phyloP scores from a whole-genome alignment of 2,888 invertebrate genomes.

The Synergus umbraculus region DNA sequence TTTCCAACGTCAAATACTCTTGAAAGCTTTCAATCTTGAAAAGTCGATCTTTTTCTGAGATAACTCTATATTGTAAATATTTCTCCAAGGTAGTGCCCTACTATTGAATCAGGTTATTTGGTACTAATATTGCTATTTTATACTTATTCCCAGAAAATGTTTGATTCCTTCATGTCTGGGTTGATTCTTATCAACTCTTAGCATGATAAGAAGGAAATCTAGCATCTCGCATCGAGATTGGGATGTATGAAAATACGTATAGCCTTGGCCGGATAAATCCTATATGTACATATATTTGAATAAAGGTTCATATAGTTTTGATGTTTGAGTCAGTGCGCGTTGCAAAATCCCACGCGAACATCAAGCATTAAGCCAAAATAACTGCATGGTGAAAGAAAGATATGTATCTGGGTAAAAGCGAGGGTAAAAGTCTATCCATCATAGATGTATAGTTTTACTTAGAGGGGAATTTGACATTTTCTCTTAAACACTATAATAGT shows the following conservation, averaged over 20 bases:
- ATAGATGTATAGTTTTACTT: constrained; percentile 47
- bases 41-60: not conserved
- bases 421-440: constrained; percentile 55
- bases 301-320: not conserved
- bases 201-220: not conserved
- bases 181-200: not conserved
- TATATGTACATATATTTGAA: not conserved
- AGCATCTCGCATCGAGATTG: not conserved
- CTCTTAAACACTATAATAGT: not conserved
- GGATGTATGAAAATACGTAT: not conserved
- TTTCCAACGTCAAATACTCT: not conserved
- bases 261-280: not conserved
- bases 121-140: not conserved
- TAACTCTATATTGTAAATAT: not conserved
- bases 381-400: constrained; percentile 61
- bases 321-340: constrained; percentile 43
- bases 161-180: not conserved
- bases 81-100: not conserved
- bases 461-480: not conserved
- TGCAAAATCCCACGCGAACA: constrained; percentile 51
- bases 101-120: not conserved
- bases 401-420: constrained; percentile 48
- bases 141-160: not conserved
- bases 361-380: constrained; percentile 60
- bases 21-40: not conserved